Base-by-base conservation (phyloP, 2,888 invertebrate species). In the Dicyrtomina minuta region DNA sequence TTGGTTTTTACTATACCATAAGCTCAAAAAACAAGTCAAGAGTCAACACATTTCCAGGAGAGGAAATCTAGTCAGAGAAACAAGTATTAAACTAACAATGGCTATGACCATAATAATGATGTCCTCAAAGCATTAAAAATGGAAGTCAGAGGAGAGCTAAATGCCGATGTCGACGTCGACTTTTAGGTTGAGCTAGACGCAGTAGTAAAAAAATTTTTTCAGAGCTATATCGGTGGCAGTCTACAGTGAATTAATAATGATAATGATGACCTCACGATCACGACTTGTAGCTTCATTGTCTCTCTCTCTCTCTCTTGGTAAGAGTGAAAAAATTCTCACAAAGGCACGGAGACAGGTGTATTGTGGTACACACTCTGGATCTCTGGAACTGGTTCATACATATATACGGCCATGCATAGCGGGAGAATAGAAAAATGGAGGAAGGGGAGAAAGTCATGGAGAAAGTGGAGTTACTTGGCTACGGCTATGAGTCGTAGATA, bases 181-280 rank as follows among this genome's bases (percentile, higher is more conserved):
- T 46, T 46, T 15, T 46, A 17, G n/a, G n/a, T n/a, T n/a, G n/a
- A n/a, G n/a, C n/a, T n/a, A 33, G 33, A 33, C n/a, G n/a, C n/a
- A n/a, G n/a, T n/a, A n/a, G 33, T 33, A 33, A 33, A 33, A 33
- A 33, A 33, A 33, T n/a, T 5, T 33, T 8, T 33, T 22, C 17
- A 51, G 2, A n/a, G 51, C 51, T 20, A 22, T n/a, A 51, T 15
- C 15, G 5, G 46, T 8, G 17, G 3, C 8, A 17, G 51, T 51
- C 8, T 51, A 20, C 8, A n/a, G 13, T 17, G 46, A 46, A 17
- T 46, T 46, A 17, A 17, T 46, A 46, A 46, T 46, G 46, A 46
- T 46, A 17, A 46, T 17, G 46, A 46, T 46, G 46, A 33, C 33
- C 51, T 51, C 51, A 46, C 15, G 55, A 55, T n/a, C n/a, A 53